Percentiles rank a stretch among this genome's conserved stretches.
phyloP scores from a whole-genome alignment of 2,113 vertebrate species.

The Nycticorax nycticorax region DNA sequence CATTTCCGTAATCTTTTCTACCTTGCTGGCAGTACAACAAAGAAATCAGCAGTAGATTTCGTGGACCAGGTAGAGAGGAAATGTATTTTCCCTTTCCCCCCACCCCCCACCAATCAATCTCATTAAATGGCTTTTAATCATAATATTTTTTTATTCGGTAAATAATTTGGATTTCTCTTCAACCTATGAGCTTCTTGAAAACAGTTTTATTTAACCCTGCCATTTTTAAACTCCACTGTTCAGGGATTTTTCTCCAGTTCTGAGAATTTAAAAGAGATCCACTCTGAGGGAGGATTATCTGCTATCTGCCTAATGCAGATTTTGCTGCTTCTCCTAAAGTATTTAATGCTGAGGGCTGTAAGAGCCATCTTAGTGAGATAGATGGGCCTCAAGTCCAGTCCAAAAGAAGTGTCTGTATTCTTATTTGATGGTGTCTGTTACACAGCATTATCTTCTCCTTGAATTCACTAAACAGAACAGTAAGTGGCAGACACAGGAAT shows the following conservation, averaged over 20 bases:
- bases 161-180: not conserved
- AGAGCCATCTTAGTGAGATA: not conserved
- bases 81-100: not conserved
- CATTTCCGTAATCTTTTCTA: not conserved
- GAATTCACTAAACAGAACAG: not conserved
- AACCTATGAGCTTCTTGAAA: not conserved
- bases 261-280: constrained; percentile 20
- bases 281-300: constrained; percentile 42
- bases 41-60: not conserved
- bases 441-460: not conserved
- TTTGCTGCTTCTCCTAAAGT: not conserved
- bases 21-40: not conserved
- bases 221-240: not conserved
- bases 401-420: not conserved
- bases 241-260: not conserved
- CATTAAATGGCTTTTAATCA: not conserved
- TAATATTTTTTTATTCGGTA: not conserved
- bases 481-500: not conserved
- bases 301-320: constrained; percentile 49
- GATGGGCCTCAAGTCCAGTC: not conserved
- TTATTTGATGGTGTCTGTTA: not conserved
- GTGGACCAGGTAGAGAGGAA: not conserved
- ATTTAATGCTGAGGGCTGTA: not conserved
- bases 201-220: not conserved
- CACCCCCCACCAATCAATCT: not conserved